These are phyloP conservation scores for Mungos mungo DNA, from an alignment of 2,113 vertebrate genomes.

Conservation along the genomic window DNA sequence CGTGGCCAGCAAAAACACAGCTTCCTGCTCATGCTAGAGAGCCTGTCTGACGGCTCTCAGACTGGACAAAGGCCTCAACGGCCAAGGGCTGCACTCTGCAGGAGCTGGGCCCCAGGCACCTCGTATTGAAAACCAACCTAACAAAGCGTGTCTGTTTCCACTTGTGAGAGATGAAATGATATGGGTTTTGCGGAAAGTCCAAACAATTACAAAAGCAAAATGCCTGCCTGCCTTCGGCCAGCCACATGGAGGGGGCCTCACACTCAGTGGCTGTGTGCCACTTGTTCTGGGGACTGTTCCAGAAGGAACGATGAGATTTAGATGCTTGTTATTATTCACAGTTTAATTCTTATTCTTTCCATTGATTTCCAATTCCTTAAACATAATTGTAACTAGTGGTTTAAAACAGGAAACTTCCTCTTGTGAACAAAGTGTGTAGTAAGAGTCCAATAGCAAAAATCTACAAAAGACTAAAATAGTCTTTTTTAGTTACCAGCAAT, in stretches of 20 bases:
- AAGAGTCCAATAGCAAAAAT: background rate
- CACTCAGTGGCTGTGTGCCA: background rate
- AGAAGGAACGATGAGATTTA: background rate
- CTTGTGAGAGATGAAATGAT: conserved; percentile 34
- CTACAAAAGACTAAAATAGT: background rate
- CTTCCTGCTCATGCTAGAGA: background rate
- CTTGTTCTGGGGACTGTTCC: background rate
- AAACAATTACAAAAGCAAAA: conserved; percentile 7
- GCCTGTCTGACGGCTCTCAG: background rate
- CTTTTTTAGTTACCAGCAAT: too few species aligned
- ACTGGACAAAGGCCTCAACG: background rate
- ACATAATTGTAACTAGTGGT: background rate
- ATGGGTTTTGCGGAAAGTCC: background rate
- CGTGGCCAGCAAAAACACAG: background rate
- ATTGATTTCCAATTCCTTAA: background rate
- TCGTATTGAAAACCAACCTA: background rate
- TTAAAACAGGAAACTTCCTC: background rate
- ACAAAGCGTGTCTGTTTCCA: conserved; percentile 47
- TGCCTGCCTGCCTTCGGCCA: background rate
- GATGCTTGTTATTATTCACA: background rate
- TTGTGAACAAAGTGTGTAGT: background rate
- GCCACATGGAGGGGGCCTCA: background rate
- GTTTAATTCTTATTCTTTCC: background rate
- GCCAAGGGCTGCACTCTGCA: background rate
- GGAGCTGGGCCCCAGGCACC: background rate